Base-by-base conservation (phyloP, 2,888 invertebrate genomes). In the Sinhomidia bicolor region DNA sequence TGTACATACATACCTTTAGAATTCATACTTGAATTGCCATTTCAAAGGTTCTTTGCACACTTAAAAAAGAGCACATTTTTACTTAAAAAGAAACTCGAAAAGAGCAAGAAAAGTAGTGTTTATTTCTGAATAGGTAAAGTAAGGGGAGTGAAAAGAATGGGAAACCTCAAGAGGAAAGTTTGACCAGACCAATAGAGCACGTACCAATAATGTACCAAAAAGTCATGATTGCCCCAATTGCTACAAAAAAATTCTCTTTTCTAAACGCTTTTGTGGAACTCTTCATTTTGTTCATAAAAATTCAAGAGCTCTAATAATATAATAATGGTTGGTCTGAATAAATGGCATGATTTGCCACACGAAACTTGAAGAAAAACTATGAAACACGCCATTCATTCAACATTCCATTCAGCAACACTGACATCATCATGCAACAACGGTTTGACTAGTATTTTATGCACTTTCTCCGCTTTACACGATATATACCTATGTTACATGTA, bases 141-240 rank as follows among this genome's bases (percentile, higher is more conserved):
- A 74, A n/a, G 86, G 81, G 74, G 51, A 86, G 44, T 54, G 7
- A 29, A n/a, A n/a, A 54, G 54, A 85, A 85, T 51, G 47, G 79
- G 47, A 86, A 87, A 54, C 44, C 82, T 81, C 79, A 76, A 62
- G 76, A 76, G 76, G n/a, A 87, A 87, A 87, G 36, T 82, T 87
- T 82, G 87, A 87, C 82, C 87, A 79, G 29, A 60, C 74, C 81
- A 76, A 74, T 87, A 82, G 14, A 82, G 82, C 87, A 87, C 87
- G 87, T 86, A 86, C 51, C n/a, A n/a, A n/a, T 20, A 20, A 36
- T 29, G 20, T 62, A 47, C 41, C 44, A 36, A 82, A 47, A 87
- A 86, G 81, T 80, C 86, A 41, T 88, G 88, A 88, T 88, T 88
- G 83, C 88, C 88, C 88, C 88, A 88, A 88, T 88, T 88, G 88